Evolutionary conservation across 2,113 vertebrate species (phyloP).

Genomic region (Dromiciops gliroides): DNA sequence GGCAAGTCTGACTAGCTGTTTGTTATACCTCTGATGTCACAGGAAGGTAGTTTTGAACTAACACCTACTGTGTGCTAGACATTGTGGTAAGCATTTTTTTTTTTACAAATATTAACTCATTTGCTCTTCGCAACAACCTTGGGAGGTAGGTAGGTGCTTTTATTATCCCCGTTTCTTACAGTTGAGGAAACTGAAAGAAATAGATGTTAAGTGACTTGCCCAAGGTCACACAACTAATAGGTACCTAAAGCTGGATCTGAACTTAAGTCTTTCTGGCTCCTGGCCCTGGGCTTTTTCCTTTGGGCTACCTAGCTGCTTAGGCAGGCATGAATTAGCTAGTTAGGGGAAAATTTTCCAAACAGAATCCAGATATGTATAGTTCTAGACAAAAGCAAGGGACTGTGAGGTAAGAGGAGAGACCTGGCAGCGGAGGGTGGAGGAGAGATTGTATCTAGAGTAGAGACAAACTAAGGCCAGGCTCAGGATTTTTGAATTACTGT

Average conservation of each 20-base stretch:
- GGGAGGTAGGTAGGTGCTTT: background rate
- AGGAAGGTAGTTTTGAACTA: background rate
- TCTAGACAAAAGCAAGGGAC: background rate
- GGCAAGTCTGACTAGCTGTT: background rate
- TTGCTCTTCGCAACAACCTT: background rate
- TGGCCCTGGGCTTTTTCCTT: background rate
- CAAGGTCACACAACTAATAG: background rate
- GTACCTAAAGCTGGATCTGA: background rate
- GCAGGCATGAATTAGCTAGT: background rate
- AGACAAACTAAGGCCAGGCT: background rate
- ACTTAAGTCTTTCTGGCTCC: background rate
- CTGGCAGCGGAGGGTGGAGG: background rate
- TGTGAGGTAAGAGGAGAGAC: background rate
- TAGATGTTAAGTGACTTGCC: background rate
- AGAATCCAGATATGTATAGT: background rate
- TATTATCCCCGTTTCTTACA: background rate
- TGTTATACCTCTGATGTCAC: background rate
- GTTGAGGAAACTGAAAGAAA: background rate
- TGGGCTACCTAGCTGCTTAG: background rate
- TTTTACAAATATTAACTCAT: background rate
- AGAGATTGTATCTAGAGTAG: background rate
- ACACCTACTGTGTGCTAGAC: background rate
- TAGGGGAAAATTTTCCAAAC: background rate
- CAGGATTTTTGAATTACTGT: background rate
- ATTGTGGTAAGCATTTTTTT: background rate